phyloP scores from a whole-genome alignment of 2,113 vertebrate genomes.

The Arizona elegans region DNA sequence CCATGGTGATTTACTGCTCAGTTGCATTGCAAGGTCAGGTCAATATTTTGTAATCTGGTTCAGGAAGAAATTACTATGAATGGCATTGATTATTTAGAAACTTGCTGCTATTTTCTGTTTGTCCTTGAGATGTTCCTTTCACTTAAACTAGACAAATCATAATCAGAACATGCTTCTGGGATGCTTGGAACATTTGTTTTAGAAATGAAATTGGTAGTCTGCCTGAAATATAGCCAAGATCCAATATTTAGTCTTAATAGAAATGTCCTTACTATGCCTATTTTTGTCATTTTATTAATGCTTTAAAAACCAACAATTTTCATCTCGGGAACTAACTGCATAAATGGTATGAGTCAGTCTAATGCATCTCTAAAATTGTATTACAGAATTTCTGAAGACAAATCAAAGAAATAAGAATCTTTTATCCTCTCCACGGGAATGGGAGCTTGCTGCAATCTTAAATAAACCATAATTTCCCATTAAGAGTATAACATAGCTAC shows the following conservation, averaged over 20 bases:
- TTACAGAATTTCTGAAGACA: not conserved
- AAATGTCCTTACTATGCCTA: not conserved
- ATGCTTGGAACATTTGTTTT: not conserved
- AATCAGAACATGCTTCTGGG: not conserved
- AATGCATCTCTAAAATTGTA: not conserved
- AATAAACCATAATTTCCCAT: not conserved
- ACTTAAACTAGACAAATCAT: not conserved
- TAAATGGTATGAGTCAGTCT: not conserved
- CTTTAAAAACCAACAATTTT: not conserved
- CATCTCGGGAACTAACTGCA: slow-evolving; percentile 16
- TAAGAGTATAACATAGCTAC: not conserved
- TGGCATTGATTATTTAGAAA: not conserved
- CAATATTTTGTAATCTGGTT: not conserved
- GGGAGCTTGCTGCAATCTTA: not conserved
- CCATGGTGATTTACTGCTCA: not conserved
- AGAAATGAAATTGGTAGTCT: not conserved
- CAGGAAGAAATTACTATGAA: not conserved
- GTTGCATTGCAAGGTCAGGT: not conserved
- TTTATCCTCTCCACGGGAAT: not conserved
- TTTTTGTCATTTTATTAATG: not conserved
- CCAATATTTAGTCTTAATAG: not conserved
- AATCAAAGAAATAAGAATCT: not conserved
- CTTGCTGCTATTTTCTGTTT: not conserved
- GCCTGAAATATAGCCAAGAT: not conserved
- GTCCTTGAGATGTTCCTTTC: not conserved